Base-by-base conservation (phyloP, 2,797 vertebrate genomes). In the Poecilia picta region DNA sequence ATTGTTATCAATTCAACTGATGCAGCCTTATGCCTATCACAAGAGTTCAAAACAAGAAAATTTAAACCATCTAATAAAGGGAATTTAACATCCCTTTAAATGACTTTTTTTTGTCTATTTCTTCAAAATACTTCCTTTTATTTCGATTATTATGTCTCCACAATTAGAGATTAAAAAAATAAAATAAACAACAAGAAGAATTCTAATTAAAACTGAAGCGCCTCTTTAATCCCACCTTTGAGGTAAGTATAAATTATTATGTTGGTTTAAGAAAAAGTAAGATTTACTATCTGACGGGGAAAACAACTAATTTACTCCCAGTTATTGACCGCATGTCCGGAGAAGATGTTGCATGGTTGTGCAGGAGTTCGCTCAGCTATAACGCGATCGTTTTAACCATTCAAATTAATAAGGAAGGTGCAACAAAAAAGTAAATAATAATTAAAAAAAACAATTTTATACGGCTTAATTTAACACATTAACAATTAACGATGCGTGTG, bases 211-310 rank as follows among this genome's bases (percentile, higher is more conserved):
- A 88, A 76, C 7, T 84, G 83, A 78, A 75, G 82, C 82, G 73
- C 81, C 85, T 81, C 84, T 85, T 47, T 79, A 36, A 36, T 78
- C 55, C 79, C 83, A 11, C 77, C 88, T 28, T 76, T 76, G 77
- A 88, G 94, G 94, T 95, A 85, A 95, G 94, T 92, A 89, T 88
- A 0, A 51, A 86, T 90, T 87, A 72, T 85, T 89, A 87, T 78
- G 81, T 86, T 88, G 57, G 75, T 86, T 86, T 3, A 11, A 75
- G 20, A 46, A 15, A 23, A 82, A 51, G 75, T 7, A 4, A 15
- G 25, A 53, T 85, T 78, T 76, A 51, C 72, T 76, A 59, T 6
- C 25, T 74, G 20, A 39, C 31, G 15, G 18, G 5, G 43, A 39
- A 62, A 25, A 62, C 36, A 18, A n/a, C 6, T 25, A 13, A n/a